These are phyloP conservation scores for Ophiodon elongatus DNA, from an alignment of 2,113 vertebrate species.

Conservation along the genomic window DNA sequence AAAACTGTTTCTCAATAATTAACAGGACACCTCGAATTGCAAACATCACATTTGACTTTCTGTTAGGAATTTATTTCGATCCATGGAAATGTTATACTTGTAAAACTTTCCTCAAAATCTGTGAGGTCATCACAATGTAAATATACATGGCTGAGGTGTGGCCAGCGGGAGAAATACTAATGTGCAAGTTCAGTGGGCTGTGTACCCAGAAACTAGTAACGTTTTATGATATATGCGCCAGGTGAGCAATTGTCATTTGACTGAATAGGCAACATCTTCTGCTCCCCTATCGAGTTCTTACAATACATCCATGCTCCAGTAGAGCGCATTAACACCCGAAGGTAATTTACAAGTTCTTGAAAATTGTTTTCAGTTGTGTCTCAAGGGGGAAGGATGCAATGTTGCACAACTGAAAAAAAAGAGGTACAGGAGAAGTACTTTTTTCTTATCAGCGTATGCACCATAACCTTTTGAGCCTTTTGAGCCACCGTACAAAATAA, in stretches of 20 bases:
- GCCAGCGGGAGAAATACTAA: neutral
- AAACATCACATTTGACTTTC: neutral
- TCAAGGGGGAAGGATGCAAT: constrained; percentile 2
- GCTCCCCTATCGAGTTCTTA: neutral
- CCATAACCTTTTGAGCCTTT: neutral
- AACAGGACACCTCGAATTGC: neutral
- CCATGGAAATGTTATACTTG: neutral
- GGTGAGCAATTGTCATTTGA: neutral
- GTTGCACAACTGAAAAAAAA: neutral
- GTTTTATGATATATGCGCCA: neutral
- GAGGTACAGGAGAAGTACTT: neutral
- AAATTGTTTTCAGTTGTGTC: neutral
- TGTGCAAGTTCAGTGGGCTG: neutral
- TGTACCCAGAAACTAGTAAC: neutral
- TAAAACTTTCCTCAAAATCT: neutral
- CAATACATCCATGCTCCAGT: neutral
- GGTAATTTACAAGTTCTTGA: constrained; percentile 17
- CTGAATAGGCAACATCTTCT: neutral
- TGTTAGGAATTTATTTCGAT: neutral
- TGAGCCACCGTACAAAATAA: neutral
- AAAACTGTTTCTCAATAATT: neutral
- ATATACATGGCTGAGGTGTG: neutral
- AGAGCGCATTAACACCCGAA: neutral
- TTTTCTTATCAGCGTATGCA: neutral
- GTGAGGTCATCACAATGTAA: neutral